These are phyloP conservation scores for Elgaria multicarinata DNA, from an alignment of 2,113 vertebrate species.

Conservation along the genomic window DNA sequence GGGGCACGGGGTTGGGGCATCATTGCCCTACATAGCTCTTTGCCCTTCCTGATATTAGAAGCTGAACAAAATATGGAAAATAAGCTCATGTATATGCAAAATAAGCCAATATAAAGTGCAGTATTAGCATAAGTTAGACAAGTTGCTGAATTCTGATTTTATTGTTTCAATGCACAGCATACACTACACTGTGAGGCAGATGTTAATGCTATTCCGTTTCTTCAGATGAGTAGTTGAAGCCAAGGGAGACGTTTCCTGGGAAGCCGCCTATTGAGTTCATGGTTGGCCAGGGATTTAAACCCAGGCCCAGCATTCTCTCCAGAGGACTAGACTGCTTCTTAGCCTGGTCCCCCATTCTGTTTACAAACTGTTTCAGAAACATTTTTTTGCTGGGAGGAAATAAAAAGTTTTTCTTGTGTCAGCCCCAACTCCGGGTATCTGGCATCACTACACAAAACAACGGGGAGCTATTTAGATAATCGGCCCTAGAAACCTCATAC, in stretches of 20 bases:
- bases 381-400: not conserved
- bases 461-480: slow-evolving; percentile 12
- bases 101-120: not conserved
- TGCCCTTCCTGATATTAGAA: not conserved
- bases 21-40: not conserved
- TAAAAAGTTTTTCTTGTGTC: not conserved
- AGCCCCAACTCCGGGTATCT: slow-evolving; percentile 19
- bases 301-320: not conserved
- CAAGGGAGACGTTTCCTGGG: not conserved
- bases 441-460: slow-evolving; percentile 14
- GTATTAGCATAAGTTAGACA: too few relatives aligned
- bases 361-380: not conserved
- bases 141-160: not conserved
- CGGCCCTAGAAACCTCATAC: not conserved
- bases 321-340: not conserved
- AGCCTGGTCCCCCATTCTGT: not conserved
- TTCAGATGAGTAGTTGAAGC: not conserved
- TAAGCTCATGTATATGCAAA: not conserved
- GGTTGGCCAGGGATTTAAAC: not conserved
- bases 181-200: not conserved
- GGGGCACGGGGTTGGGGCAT: not conserved
- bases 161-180: not conserved
- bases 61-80: not conserved
- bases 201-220: not conserved
- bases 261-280: not conserved